phyloP scores from a whole-genome alignment of 2,113 vertebrate genomes.

The Steatornis caripensis region DNA sequence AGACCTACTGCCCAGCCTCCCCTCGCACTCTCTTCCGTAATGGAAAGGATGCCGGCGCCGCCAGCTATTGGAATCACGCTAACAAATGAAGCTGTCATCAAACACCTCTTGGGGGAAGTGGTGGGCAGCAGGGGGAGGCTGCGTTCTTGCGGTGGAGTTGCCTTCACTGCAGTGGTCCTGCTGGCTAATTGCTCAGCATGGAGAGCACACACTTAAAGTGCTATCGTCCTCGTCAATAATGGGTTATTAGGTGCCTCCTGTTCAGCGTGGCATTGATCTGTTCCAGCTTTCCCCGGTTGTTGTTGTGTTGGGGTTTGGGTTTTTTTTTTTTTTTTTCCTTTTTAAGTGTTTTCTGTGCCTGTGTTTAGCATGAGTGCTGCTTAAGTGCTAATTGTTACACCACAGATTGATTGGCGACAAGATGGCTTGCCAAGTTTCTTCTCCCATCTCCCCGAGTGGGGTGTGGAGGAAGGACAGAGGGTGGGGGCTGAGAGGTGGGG shows the following conservation, averaged over 20 bases:
- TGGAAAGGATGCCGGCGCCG: conserved; percentile 85
- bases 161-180: conserved; percentile 62
- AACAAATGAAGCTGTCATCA: conserved; percentile 76
- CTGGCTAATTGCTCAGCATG: conserved; percentile 73
- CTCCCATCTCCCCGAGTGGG: conserved; percentile 51
- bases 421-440: conserved; percentile 78
- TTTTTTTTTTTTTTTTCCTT: not conserved
- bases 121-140: conserved; percentile 23
- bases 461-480: conserved; percentile 35
- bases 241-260: conserved; percentile 75
- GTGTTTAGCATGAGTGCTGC: conserved; percentile 77
- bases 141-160: conserved; percentile 10
- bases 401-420: conserved; percentile 84
- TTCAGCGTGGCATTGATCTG: conserved; percentile 82
- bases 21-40: conserved; percentile 70
- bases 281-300: conserved; percentile 68
- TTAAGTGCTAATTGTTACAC: conserved; percentile 87
- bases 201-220: conserved; percentile 81
- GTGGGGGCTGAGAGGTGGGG: not conserved
- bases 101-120: conserved; percentile 61
- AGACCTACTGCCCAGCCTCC: conserved; percentile 32
- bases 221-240: conserved; percentile 84
- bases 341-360: conserved; percentile 72
- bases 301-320: conserved; percentile 27
- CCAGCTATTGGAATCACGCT: conserved; percentile 62